Evolutionary conservation across 2,888 invertebrate species (phyloP).

Genomic region (Dromius quadrimaculatus): DNA sequence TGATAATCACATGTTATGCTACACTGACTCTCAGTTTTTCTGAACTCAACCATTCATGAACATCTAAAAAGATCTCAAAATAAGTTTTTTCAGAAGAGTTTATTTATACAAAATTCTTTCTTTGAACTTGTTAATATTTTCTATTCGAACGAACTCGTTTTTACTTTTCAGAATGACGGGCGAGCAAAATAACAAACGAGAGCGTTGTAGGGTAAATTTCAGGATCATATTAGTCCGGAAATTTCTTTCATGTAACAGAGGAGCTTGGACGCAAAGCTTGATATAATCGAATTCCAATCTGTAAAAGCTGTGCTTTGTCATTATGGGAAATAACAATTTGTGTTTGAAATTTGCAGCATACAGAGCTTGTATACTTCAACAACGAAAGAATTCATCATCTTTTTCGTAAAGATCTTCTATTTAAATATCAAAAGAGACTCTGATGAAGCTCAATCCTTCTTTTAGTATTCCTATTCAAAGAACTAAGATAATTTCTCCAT

Average conservation of each 20-base stretch:
- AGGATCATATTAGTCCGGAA: conserved; percentile 27
- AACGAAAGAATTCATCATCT: not conserved
- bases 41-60: too few relatives aligned
- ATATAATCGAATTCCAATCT: conserved; percentile 34
- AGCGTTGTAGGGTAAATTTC: conserved; percentile 20
- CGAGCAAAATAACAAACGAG: conserved; percentile 28
- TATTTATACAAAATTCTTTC: conserved; percentile 39
- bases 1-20: too few relatives aligned
- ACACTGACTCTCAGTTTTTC: too few relatives aligned
- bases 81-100: not conserved
- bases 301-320: conserved; percentile 13
- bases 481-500: not conserved
- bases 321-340: conserved; percentile 28
- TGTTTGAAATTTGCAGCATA: conserved; percentile 12
- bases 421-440: too few relatives aligned
- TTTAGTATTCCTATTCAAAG: too few relatives aligned
- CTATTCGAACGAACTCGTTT: conserved; percentile 17
- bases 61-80: too few relatives aligned
- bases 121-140: conserved; percentile 34
- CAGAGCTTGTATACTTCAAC: not conserved
- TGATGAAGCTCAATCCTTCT: too few relatives aligned
- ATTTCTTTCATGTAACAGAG: conserved; percentile 31
- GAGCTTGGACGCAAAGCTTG: not conserved
- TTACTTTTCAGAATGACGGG: conserved; percentile 27
- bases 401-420: too few relatives aligned